These are phyloP conservation scores for Bombus turneri DNA, from an alignment of 1,140 invertebrate species.

Conservation along the genomic window DNA sequence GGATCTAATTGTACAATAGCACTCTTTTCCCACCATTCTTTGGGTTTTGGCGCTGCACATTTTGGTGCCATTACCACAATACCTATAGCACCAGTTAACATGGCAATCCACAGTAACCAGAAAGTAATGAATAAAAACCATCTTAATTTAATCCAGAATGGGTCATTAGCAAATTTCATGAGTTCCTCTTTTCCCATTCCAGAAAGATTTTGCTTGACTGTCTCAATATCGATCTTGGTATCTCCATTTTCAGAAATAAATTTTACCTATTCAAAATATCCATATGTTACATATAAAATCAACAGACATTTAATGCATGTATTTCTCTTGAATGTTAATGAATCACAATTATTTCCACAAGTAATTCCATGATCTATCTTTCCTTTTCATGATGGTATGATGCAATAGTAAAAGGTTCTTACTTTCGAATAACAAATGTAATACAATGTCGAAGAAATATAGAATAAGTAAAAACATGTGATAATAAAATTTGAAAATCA, in stretches of 20 bases:
- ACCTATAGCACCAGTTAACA: conserved; percentile 91
- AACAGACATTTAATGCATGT: background rate
- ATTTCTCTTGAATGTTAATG: background rate
- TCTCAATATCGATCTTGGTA: conserved; percentile 92
- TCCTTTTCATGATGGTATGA: background rate
- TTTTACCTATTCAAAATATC: conserved; percentile 83
- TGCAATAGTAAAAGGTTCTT: background rate
- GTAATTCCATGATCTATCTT: no score
- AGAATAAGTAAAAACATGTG: background rate
- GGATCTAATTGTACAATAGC: conserved; percentile 81
- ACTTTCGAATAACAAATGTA: background rate
- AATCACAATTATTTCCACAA: background rate
- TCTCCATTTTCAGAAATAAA: conserved; percentile 91
- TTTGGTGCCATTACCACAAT: conserved; percentile 93
- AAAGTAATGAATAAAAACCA: conserved; percentile 93
- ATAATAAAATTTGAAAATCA: background rate
- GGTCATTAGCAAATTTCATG: conserved; percentile 95
- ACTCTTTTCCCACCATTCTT: conserved; percentile 86
- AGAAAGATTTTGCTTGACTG: conserved; percentile 85
- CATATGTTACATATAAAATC: background rate
- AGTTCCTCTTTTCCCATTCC: conserved; percentile 95
- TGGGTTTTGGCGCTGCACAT: conserved; percentile 87
- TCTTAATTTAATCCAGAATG: conserved; percentile 93
- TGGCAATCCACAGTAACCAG: conserved; percentile 93
- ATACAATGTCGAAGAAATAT: background rate